Evolutionary conservation across 2,113 vertebrate genomes (phyloP), one percentile per base, ranked within the genome.

Genomic region (Vidua chalybeata): DNA sequence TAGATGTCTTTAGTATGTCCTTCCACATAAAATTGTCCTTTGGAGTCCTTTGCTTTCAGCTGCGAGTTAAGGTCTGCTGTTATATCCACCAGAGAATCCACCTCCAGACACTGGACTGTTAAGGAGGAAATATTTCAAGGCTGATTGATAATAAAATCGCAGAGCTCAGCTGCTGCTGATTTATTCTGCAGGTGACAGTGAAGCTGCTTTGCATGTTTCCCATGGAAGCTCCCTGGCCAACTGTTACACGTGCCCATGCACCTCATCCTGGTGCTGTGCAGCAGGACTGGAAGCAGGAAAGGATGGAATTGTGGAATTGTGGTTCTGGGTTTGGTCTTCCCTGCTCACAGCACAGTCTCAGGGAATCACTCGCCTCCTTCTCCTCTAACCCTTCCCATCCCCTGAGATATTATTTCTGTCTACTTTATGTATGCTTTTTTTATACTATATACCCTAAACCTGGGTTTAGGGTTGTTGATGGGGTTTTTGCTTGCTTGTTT

Each of bases 91-190:
- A 84, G 17, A 88, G 85, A 81, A 90, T 64, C 72, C 74, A 89
- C 39, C 52, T 89, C 62, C 91, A 95, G 95, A 76, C 51, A 59
- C 22, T 68, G 87, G 37, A 4, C 68, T 63, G 7, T 84, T 95
- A 94, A 91, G 52, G 51, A 68, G 75, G 84, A 90, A 93, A 94
- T 94, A 94, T 97, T 97, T 97, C 94, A 93, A 88, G 78, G 31
- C 86, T 84, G 91, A 94, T 91, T 95, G 93, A 94, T 88, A 94
- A 95, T 96, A 95, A 96, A 95, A 93, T 30, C 7, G 1, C 62
- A 68, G 80, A 84, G 87, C 86, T 77, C 26, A 21, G 64, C 77
- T 86, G 75, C 26, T 82, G 56, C 10, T 93, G 86, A 88, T 91
- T 97, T 96, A 93, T 94, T 95, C 51, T 76, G 67, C 64, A 45